phyloP scores from a whole-genome alignment of 2,797 vertebrate genomes.

The Pangasius djambal region DNA sequence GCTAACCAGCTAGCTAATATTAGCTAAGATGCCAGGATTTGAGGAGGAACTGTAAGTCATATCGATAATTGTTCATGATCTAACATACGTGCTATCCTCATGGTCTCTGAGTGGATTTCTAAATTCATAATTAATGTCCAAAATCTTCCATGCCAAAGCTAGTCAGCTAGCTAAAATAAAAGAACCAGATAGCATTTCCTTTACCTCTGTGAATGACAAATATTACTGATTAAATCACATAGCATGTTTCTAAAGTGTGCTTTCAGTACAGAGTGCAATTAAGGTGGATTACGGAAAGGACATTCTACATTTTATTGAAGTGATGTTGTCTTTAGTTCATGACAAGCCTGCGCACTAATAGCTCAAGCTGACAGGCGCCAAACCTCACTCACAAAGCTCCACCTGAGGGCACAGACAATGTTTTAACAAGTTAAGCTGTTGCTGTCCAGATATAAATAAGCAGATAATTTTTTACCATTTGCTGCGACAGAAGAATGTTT shows the following conservation, averaged over 20 bases:
- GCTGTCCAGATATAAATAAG: conserved; percentile 26
- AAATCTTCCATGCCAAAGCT: background rate
- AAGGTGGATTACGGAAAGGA: background rate
- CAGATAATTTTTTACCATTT: conserved; percentile 12
- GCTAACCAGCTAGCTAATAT: background rate
- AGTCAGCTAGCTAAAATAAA: background rate
- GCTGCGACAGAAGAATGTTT: conserved; percentile 11
- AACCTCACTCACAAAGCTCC: conserved; percentile 9
- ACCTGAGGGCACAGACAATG: conserved; percentile 21
- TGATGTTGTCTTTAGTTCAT: background rate
- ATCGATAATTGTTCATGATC: background rate
- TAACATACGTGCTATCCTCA: background rate
- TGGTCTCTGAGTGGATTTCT: background rate
- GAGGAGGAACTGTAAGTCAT: background rate
- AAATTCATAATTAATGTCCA: background rate
- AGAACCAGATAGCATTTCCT: background rate
- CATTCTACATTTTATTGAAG: background rate
- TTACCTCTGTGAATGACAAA: background rate
- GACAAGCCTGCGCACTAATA: conserved; percentile 11
- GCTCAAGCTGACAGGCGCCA: conserved; percentile 16
- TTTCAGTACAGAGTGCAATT: background rate
- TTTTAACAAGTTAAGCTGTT: conserved; percentile 37
- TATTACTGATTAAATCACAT: background rate
- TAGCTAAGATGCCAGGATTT: background rate
- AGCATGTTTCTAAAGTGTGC: background rate